Conservation (phyloP, 2,797 vertebrate species). For the Sitta carolinensis region DNA sequence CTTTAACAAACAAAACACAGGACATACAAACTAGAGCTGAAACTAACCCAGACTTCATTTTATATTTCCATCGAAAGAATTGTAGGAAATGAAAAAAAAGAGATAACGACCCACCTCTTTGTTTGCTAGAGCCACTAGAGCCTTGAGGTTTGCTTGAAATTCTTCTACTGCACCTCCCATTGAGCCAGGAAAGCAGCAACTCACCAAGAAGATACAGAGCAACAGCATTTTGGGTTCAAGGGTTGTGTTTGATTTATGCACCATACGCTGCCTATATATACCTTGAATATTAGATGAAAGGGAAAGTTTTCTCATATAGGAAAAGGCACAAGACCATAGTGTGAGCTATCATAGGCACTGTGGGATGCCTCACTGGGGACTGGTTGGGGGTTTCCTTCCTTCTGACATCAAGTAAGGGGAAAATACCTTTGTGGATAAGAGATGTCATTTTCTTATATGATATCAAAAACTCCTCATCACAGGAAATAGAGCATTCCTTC, state of each 20-base stretch:
- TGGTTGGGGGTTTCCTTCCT: slow-evolving; percentile 59
- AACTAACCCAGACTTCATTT: not conserved
- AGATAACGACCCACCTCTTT: not conserved
- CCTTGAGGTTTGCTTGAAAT: not conserved
- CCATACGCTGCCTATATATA: slow-evolving; percentile 45
- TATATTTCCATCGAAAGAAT: not conserved
- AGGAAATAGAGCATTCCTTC: slow-evolving; percentile 65
- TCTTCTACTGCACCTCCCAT: not conserved
- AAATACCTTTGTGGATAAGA: slow-evolving; percentile 64
- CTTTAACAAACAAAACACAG: not conserved
- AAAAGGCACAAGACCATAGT: slow-evolving; percentile 7
- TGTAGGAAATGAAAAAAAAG: not conserved
- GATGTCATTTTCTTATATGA: not conserved
- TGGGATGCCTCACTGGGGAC: slow-evolving; percentile 49
- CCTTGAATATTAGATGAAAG: slow-evolving; percentile 44
- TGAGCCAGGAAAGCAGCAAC: not conserved
- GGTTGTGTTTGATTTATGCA: not conserved
- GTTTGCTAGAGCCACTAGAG: not conserved
- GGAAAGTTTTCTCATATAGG: slow-evolving; percentile 62
- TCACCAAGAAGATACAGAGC: not conserved
- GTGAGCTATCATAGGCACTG: slow-evolving; percentile 9
- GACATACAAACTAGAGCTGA: not conserved
- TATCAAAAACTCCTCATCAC: slow-evolving; percentile 39
- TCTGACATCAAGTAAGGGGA: slow-evolving; percentile 63
- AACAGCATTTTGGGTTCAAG: slow-evolving; percentile 38